Evolutionary conservation across 2,797 vertebrate genomes (phyloP), one percentile per base, ranked within the genome.

Genomic region (Enteromius argenteus): DNA sequence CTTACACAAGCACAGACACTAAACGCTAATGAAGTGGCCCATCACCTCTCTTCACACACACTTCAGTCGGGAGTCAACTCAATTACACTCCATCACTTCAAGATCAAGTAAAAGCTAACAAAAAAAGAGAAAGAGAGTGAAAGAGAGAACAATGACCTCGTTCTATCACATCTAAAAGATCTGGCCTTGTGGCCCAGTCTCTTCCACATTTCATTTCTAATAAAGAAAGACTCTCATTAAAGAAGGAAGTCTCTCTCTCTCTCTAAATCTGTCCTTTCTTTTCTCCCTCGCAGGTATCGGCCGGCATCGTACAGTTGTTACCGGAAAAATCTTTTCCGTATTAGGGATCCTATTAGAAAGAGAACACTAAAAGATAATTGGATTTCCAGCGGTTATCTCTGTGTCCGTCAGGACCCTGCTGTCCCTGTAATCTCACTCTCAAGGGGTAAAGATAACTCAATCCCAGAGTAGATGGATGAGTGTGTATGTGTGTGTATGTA

Each of bases 331-430:
- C 97, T 97, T 96, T 96, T 97, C 95, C 95, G 95, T 97, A 98
- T 99, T 98, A 98, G 96, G 96, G 97, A 99, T 97, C 97, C 98
- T 96, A 98, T 99, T 99, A 99, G 97, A 98, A 98, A 96, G 96
- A 97, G 97, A 98, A 99, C 97, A 98, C 96, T 97, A 98, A 98
- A 98, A 98, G 97, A 96, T 99, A 99, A 99, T 99, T 99, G 98
- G 97, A 99, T 99, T 99, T 98, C 95, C 96, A 94, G 96, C 95
- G 95, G 97, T 98, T 98, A 99, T 99, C 97, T 98, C 96, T 97
- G 97, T 99, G 96, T 97, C 96, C 97, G 97, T 97, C 98, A 97
- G 96, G 96, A 87, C 97, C 96, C 96, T 88, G 84, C 90, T 91
- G 91, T 91, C 96, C 95, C 96, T 96, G 96, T 97, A 97, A 97